Base-by-base conservation (phyloP, 2,888 invertebrate genomes). In the Eudasyphora cyanicolor region DNA sequence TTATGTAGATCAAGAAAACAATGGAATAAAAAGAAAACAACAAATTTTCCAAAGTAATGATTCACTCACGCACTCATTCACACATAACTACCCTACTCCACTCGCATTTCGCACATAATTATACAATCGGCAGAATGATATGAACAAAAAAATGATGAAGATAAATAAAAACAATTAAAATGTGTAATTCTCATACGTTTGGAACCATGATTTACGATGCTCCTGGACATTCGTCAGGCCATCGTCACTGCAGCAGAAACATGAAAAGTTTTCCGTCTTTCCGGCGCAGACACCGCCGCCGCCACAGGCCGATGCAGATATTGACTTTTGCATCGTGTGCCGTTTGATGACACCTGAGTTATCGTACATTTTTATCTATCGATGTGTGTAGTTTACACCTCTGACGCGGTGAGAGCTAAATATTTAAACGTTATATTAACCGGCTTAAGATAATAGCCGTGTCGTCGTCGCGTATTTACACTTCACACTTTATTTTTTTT, bases 201-300 rank as follows among this genome's bases (percentile, higher is more conserved):
- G 54, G 57, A 81, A 84, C 84, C 84, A 84, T 67, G 84, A 84
- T 81, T 81, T 81, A 24, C 84, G 84, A 42, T 84, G 84, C 21
- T 84, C 78, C 45, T 83, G 73, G 32, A 57, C 35, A 42, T 42
- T 51, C 14, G 17, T 51, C 38, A 60, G 67, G 7, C 83, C 86
- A 64, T 85, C 85, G 60, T 82, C 78, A 17, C 83, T 79, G 49
- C 87, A 87, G 54, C 87, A 87, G 77, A 87, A 87, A 69, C 87
- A 87, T 75, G 85, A 86, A 78, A 87, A 87, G 62, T 85, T 85
- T 32, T 86, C 79, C 6, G 77, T 79, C 74, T 79, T 85, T 27
- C 79, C 79, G 82, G 85, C 77, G 57, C 71, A 86, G 69, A 82
- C 84, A 87, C 74, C 67, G n/a, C n/a, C n/a, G n/a, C n/a, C n/a